A percentile compares a stretch with the other conserved stretches of the same genome.
phyloP scores from a whole-genome alignment of 2,888 invertebrate genomes.

The Drosophila acutilabella region DNA sequence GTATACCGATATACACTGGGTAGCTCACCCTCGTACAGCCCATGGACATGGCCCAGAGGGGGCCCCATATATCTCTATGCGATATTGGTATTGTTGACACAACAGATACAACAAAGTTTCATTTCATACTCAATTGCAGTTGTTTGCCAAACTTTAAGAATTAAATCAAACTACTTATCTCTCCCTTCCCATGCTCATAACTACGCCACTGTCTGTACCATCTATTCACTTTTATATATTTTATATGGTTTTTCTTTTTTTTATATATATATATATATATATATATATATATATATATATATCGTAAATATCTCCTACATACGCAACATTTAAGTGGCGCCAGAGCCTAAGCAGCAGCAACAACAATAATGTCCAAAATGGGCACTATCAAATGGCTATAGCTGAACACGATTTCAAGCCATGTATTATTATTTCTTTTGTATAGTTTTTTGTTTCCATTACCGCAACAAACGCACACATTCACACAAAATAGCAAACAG shows the following conservation, averaged over 20 bases:
- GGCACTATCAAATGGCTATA: slow-evolving; percentile 63
- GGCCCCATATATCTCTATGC: background rate
- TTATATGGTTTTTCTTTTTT: slow-evolving; percentile 61
- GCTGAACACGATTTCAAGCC: slow-evolving; percentile 14
- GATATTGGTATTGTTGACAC: background rate
- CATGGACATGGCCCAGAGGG: slow-evolving; percentile 23
- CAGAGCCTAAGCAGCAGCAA: slow-evolving; percentile 50
- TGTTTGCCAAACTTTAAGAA: background rate
- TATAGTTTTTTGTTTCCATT: slow-evolving; percentile 49
- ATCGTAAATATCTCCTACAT: slow-evolving; percentile 49
- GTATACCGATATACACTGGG: slow-evolving; percentile 6
- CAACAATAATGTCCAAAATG: slow-evolving; percentile 32
- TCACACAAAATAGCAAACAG: slow-evolving; percentile 3
- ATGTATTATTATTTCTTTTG: slow-evolving; percentile 44
- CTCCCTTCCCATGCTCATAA: background rate
- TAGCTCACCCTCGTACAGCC: too few species aligned
- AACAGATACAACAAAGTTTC: background rate
- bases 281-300: slow-evolving; percentile 29
- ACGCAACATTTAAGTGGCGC: slow-evolving; percentile 76
- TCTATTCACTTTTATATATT: slow-evolving; percentile 51
- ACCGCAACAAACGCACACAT: slow-evolving; percentile 17
- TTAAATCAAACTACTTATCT: background rate
- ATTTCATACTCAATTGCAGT: background rate
- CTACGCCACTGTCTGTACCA: slow-evolving; percentile 41
- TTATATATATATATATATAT: slow-evolving; percentile 25